Evolutionary conservation across 92 coral and sea anemone species (phyloP), one percentile per base, ranked within the genome.

Genomic region (Parazoanthus swiftii): DNA sequence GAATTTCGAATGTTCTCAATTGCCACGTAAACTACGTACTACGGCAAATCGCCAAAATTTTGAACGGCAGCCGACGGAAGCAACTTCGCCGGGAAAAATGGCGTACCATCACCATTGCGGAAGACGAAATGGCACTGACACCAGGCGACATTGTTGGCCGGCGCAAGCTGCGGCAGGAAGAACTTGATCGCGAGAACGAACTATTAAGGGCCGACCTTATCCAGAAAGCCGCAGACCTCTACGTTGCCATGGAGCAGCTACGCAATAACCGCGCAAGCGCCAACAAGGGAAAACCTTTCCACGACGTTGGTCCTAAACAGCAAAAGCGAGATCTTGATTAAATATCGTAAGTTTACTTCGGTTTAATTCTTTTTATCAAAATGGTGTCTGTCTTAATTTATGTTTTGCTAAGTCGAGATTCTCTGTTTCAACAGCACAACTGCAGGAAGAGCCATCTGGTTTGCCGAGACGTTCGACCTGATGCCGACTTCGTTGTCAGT

Each of bases 401-500:
- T 66, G 72, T 66, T 0, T 66, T 66, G 4, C 26, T 66, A 66
- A 66, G 8, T 66, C 72, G 16, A 15, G 72, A 14, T 66, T 66
- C 26, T 66, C 3, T 66, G 26, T 66, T 66, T 66, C 26, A 66
- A 66, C 72, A 66, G 72, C 72, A 18, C 72, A 66, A 66, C 72
- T 66, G 72, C 72, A 66, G 72, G 16, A 66, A 66, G 72, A 66
- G 72, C 72, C 26, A 20, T 66, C 72, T 66, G 72, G 72, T 66
- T 66, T 66, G 21, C 72, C 1, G 72, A 66, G 26, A 66, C 72
- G 5, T 66, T 66, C 8, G 72, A 66, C 7, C 26, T 66, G 6
- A 66, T 66, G 8, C 72, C 72, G 26, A 66, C 72, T 66, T 66
- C 21, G 26, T 66, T 66, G 72, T 18, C 72, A 25, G 72, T 66